Conservation (phyloP, 2,113 vertebrate species). For the Plestiodon gilberti region DNA sequence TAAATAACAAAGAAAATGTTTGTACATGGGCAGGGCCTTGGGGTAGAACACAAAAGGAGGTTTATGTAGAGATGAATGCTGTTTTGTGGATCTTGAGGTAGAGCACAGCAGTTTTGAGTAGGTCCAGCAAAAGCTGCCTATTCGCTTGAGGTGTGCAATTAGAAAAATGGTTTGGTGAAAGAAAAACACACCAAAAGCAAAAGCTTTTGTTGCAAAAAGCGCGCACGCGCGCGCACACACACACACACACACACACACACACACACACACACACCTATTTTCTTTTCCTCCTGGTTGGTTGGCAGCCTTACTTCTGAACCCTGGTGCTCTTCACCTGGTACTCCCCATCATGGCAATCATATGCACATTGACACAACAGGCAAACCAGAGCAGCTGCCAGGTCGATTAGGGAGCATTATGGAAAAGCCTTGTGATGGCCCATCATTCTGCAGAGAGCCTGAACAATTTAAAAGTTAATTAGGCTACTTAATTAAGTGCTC, state of each 20-base stretch:
- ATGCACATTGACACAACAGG: background rate
- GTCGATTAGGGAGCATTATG: background rate
- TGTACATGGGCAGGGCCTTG: background rate
- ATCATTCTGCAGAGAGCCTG: background rate
- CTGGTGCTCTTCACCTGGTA: background rate
- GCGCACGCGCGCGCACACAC: too few species aligned
- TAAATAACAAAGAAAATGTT: background rate
- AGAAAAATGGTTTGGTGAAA: too few species aligned
- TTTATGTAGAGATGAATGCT: background rate
- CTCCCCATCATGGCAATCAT: background rate
- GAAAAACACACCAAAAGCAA: too few species aligned
- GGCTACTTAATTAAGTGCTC: slow-evolving; percentile 35
- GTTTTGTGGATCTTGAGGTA: too few species aligned
- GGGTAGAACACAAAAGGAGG: background rate
- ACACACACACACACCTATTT: background rate
- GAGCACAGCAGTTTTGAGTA: too few species aligned
- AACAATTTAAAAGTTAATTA: slow-evolving; percentile 43
- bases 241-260: too few species aligned
- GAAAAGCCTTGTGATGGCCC: background rate
- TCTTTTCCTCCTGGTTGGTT: background rate
- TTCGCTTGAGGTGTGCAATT: too few species aligned
- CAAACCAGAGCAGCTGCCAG: slow-evolving; percentile 12
- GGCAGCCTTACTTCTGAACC: background rate
- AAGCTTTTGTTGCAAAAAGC: too few species aligned
- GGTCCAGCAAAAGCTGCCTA: too few species aligned